Percentiles rank a stretch among this genome's conserved stretches.
phyloP scores from a whole-genome alignment of 30 jellyfish, hydroid and myxozoan genomes.

The Clytia hemisphaerica region DNA sequence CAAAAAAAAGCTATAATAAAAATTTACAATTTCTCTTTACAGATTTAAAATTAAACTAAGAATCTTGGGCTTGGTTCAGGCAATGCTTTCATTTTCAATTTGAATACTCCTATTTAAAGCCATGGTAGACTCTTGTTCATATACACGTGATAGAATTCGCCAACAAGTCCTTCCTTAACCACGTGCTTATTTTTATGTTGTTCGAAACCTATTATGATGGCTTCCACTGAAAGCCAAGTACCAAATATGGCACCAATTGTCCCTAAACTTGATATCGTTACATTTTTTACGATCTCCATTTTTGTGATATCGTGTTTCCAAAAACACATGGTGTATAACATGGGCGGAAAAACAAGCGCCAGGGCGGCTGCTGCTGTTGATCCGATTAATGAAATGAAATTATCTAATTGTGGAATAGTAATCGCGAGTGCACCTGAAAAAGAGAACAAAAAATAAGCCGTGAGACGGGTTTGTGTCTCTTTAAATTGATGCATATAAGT shows the following conservation, averaged over 20 bases:
- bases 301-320: constrained; percentile 83
- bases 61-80: too few species aligned
- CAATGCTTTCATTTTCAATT: too few species aligned
- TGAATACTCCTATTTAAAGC: too few species aligned
- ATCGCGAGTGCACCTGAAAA: constrained; percentile 89
- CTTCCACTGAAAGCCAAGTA: constrained; percentile 65
- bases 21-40: too few species aligned
- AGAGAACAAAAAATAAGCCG: too few species aligned
- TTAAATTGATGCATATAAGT: too few species aligned
- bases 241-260: constrained; percentile 91
- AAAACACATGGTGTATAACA: constrained; percentile 79
- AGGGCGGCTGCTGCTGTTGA: constrained; percentile 96
- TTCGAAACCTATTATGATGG: constrained; percentile 83
- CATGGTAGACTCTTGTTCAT: constrained; percentile 15
- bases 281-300: constrained; percentile 61
- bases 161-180: constrained; percentile 53
- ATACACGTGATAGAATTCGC: constrained; percentile 49
- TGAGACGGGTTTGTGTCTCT: too few species aligned
- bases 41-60: too few species aligned
- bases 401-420: constrained; percentile 95
- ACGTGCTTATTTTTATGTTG: constrained; percentile 52
- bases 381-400: constrained; percentile 91
- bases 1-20: too few species aligned
- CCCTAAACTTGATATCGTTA: constrained; percentile 72
- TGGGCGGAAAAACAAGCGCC: constrained; percentile 94